Percentiles rank a stretch among this genome's conserved stretches.
Evolutionary conservation across 2,888 invertebrate genomes (phyloP).

Genomic region (Galeopsomyia nigrocyanea): DNA sequence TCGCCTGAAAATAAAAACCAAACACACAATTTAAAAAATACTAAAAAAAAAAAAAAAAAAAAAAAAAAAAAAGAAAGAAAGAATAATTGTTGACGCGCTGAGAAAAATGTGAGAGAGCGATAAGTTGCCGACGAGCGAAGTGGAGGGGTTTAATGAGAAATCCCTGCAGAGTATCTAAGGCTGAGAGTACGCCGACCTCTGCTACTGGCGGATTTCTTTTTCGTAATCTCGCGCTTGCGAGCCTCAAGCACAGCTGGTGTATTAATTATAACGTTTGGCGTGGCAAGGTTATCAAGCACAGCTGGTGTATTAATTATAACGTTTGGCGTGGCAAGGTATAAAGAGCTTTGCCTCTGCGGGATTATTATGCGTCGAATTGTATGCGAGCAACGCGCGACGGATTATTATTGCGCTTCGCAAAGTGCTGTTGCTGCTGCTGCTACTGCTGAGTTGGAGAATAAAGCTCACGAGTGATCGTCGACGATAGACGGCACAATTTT

Average conservation of each 20-base stretch:
- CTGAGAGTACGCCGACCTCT: constrained; percentile 12
- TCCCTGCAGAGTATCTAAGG: constrained; percentile 5
- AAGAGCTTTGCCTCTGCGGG: no score
- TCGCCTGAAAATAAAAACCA: constrained; percentile 79
- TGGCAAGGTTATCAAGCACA: no score
- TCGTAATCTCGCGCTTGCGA: background rate
- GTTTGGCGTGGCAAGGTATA: no score
- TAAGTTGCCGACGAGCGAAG: constrained; percentile 9
- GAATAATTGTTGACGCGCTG: background rate
- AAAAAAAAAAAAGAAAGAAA: background rate
- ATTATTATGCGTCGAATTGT: no score
- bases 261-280: constrained; percentile 7
- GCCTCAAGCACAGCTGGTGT: background rate
- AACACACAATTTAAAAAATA: no score
- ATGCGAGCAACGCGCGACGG: no score
- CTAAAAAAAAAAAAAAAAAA: background rate
- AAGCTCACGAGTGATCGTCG: no score
- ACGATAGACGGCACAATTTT: no score
- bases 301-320: constrained; percentile 4
- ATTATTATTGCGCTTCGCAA: no score
- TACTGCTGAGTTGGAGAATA: no score
- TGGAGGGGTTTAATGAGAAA: constrained; percentile 20
- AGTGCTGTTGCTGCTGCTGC: no score
- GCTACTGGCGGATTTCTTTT: constrained; percentile 19
- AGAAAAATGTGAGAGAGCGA: constrained; percentile 20